phyloP scores from a whole-genome alignment of 2,797 vertebrate species.

The Pelochelys cantorii region DNA sequence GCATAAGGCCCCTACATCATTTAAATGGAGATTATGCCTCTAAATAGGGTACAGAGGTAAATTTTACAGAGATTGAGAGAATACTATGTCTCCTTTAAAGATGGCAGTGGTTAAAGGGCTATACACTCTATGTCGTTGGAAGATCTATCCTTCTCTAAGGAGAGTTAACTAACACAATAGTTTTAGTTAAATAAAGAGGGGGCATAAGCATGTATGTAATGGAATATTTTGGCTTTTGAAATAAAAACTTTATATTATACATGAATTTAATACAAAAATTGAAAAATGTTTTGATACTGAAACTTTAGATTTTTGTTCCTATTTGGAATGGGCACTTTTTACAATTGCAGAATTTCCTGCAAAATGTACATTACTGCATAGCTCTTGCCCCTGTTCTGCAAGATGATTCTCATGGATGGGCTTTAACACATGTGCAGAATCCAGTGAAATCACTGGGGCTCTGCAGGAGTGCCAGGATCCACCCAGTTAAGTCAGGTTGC shows the following conservation, averaged over 20 bases:
- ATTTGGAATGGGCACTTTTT: neutral
- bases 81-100: too few species aligned
- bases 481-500: neutral
- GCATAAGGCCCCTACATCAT: neutral
- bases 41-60: neutral
- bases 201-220: neutral
- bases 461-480: neutral
- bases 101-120: neutral
- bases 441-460: neutral
- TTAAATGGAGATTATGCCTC: neutral
- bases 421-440: neutral
- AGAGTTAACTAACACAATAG: neutral
- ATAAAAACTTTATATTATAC: neutral
- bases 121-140: neutral
- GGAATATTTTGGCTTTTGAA: neutral
- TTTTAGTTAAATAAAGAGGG: neutral
- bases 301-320: neutral
- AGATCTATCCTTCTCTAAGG: neutral
- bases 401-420: neutral
- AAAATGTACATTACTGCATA: neutral
- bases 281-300: neutral
- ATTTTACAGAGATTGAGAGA: neutral
- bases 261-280: neutral
- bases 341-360: neutral
- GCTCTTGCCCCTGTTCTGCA: neutral